Base-by-base conservation (phyloP, 2,113 vertebrate species). In the Poecile atricapillus region DNA sequence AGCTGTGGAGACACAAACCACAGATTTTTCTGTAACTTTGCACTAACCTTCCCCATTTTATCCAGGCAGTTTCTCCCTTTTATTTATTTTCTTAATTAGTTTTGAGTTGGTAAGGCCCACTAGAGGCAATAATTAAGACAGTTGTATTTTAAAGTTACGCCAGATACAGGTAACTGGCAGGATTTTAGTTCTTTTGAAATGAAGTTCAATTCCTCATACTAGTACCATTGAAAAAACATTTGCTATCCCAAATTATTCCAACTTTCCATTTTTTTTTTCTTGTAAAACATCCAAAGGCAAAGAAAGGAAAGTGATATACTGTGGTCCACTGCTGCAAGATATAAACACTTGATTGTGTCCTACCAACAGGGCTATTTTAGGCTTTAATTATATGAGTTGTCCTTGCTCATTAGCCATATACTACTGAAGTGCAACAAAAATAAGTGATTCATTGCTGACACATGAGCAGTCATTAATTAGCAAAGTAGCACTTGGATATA, bases 401-500 rank as follows among this genome's bases (percentile, higher is more conserved):
- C 97, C 96, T 97, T 97, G 94, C 96, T 98, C 97, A 97, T 98
- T 98, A 98, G 85, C 96, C 13, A 22, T 95, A 79, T 69, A 93
- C 94, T 92, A 96, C 46, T 97, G 95, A 98, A 98, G 96, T 97
- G 94, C 89, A 97, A 96, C 95, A 95, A 81, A 98, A 96, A 77
- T 97, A 98, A 98, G 96, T 98, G 97, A 98, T 97, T 98, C 97
- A 97, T 96, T 97, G 98, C 98, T 98, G 97, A 98, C 97, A 97
- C 97, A 78, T 88, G 91, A 97, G 90, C 93, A 97, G 95, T 55
- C 97, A 98, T 98, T 98, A 98, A 98, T 98, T 98, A 98, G 92
- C 86, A 91, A 97, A 96, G 91, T 74, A 97, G 90, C 89, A 93
- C 96, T 97, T 95, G 89, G 97, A 96, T 95, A 97, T 92, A 98